Percentiles rank a stretch among this genome's conserved stretches.
Evolutionary conservation across 2,113 vertebrate genomes (phyloP).

Genomic region (Butorides virescens): DNA sequence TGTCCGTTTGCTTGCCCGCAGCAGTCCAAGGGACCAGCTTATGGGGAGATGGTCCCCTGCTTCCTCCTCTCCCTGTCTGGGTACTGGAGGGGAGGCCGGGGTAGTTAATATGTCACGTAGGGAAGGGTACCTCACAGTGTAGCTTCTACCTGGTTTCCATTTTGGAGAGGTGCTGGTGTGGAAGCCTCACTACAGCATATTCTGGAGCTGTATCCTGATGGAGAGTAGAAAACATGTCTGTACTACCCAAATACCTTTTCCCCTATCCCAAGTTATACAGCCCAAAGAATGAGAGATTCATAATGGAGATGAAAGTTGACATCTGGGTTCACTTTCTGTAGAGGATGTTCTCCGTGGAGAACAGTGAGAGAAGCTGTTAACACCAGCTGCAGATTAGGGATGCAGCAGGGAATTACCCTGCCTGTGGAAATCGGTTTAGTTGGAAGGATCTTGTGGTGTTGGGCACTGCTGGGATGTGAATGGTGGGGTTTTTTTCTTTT

Average conservation of each 20-base stretch:
- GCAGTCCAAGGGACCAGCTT: not conserved
- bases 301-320: not conserved
- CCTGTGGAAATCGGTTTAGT: not conserved
- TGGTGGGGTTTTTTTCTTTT: not conserved
- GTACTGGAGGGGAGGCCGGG: fast-evolving
- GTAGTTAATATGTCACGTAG: not conserved
- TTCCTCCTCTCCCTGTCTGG: not conserved
- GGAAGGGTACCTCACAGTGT: not conserved
- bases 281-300: not conserved
- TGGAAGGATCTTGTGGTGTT: not conserved
- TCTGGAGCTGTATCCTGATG: not conserved
- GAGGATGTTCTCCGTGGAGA: not conserved
- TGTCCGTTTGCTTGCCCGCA: fast-evolving
- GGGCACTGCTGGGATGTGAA: not conserved
- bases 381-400: not conserved
- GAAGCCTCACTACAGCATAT: not conserved
- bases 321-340: not conserved
- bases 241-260: not conserved
- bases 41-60: not conserved
- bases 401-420: not conserved
- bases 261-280: not conserved
- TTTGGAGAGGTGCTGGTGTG: not conserved
- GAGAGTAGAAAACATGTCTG: not conserved
- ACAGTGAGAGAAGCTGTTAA: not conserved
- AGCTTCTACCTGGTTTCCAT: not conserved